A percentile compares a stretch with the other conserved stretches of the same genome.
Conservation (phyloP, 2,113 vertebrate species). For the Bombycilla garrulus region DNA sequence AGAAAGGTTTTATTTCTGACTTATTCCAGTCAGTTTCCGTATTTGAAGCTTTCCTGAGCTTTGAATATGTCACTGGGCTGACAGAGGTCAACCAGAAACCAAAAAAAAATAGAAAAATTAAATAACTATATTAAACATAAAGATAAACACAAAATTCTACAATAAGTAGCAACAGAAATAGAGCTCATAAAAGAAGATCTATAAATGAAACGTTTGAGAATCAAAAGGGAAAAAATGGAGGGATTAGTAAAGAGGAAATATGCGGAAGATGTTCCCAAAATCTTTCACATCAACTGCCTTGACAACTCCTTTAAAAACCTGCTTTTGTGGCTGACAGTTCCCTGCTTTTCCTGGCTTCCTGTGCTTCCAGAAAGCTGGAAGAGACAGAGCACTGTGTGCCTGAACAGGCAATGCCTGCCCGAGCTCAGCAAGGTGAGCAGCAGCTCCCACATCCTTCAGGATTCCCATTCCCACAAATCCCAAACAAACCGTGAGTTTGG, state of each 20-base stretch:
- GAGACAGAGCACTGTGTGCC: not conserved
- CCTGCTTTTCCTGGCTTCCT: not conserved
- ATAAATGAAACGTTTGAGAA: not conserved
- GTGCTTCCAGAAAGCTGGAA: not conserved
- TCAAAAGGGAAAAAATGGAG: not conserved
- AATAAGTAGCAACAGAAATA: not conserved
- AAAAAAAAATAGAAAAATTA: not conserved
- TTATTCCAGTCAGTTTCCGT: not conserved
- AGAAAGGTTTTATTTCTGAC: not conserved
- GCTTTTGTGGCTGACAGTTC: not conserved
- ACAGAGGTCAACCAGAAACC: not conserved
- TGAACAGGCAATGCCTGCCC: not conserved
- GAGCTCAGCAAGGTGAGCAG: not conserved
- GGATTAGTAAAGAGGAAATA: not conserved
- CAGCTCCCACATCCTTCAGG: not conserved
- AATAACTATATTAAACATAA: not conserved
- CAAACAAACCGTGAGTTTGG: not conserved
- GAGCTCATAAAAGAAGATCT: not conserved
- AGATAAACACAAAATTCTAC: not conserved
- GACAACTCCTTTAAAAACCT: not conserved
- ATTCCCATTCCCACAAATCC: not conserved
- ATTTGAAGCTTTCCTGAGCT: not conserved
- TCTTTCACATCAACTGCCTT: not conserved
- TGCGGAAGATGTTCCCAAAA: not conserved
- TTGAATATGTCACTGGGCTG: not conserved